Base-by-base conservation (phyloP, 1,140 invertebrate species). In the Sarcophaga peregrina region DNA sequence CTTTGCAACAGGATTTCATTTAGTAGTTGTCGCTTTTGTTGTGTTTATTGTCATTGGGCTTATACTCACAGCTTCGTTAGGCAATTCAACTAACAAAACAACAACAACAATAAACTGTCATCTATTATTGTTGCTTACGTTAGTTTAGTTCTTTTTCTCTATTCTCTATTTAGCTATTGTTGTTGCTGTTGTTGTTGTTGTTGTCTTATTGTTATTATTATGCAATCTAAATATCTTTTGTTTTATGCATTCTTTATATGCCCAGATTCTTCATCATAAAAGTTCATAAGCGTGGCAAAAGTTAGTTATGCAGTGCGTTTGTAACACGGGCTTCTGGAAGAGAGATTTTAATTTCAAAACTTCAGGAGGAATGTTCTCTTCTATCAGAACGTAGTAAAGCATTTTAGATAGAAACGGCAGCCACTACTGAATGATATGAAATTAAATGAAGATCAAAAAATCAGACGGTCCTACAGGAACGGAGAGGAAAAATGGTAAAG, bases 1-100 rank as follows among this genome's bases (percentile, higher is more conserved):
- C 48, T 78, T 78, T 78, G 75, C 75, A 78, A 78, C 75, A 78
- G 75, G 75, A 78, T 78, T 37, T 78, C 75, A 78, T 78, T 78
- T 78, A 17, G 25, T 37, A 37, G 75, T 78, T 78, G 75, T 78
- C 47, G 75, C 75, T 50, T 78, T 78, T 78, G 75, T 78, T 78
- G 75, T 78, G 75, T 50, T 78, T 78, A 78, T 78, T 78, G 75
- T 78, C 46, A 78, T 52, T 50, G 47, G 75, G 75, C 48, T 78
- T 78, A 78, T 78, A 17, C 62, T 72, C 75, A 78, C 75, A 78
- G 75, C 75, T 78, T 78, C 47, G 75, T 78, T 78, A 78, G 75
- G 75, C 75, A 78, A 78, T 78, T 78, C 75, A 78, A 78, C 47
- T 50, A 50, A 78, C 75, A 78, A 78, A 17, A 50, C 47, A 50